phyloP scores from a whole-genome alignment of 2,113 vertebrate genomes.

The Serilophus lunatus region DNA sequence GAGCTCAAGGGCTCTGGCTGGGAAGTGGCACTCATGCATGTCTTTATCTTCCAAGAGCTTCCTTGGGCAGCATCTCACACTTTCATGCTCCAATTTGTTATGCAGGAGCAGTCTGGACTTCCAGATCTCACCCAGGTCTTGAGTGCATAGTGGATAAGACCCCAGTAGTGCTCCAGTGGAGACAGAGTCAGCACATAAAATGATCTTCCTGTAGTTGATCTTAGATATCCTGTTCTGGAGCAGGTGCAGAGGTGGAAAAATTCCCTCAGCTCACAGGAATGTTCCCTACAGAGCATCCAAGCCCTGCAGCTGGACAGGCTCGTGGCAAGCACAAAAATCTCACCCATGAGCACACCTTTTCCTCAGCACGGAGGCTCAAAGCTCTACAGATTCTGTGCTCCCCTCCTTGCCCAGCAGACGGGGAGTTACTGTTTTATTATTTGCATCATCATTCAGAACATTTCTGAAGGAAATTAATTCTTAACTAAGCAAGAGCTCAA shows the following conservation, averaged over 20 bases:
- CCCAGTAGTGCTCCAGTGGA: neutral
- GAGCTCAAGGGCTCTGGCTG: neutral
- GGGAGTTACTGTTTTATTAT: neutral
- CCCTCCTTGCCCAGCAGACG: neutral
- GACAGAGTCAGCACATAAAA: neutral
- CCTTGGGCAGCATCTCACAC: neutral
- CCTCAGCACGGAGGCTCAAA: neutral
- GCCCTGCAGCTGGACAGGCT: neutral
- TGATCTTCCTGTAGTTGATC: neutral
- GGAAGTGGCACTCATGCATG: neutral
- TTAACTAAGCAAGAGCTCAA: neutral
- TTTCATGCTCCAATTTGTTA: neutral
- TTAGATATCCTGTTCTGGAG: neutral
- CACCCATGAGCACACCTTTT: accelerated
- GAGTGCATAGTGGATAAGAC: accelerated
- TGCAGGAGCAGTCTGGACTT: neutral
- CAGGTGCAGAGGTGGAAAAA: neutral
- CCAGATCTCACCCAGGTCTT: neutral
- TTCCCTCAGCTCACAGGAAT: neutral
- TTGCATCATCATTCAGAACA: neutral
- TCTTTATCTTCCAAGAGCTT: neutral
- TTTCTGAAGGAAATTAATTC: neutral
- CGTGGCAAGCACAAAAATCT: neutral
- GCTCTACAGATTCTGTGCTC: neutral
- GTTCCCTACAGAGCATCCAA: neutral